A percentile compares a stretch with the other conserved stretches of the same genome.
These are phyloP conservation scores for Pipistrellus pygmaeus DNA, from an alignment of 2,797 vertebrate genomes.

Conservation along the genomic window DNA sequence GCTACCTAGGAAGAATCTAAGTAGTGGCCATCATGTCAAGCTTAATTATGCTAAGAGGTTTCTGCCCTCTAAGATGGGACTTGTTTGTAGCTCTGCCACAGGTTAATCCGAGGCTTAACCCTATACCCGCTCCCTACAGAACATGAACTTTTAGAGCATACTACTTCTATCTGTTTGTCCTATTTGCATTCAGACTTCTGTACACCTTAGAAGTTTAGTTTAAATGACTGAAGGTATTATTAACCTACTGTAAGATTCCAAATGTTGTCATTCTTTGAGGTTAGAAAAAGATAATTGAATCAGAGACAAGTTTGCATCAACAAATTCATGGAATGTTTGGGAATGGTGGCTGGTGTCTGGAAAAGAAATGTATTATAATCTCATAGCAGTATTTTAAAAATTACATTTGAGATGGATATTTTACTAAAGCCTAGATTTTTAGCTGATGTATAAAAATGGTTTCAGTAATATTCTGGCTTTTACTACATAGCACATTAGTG, in stretches of 20 bases:
- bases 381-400: neutral
- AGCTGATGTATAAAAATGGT: neutral
- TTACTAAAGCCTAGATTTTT: slow-evolving; percentile 20
- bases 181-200: neutral
- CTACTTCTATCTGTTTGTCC: neutral
- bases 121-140: too few species aligned
- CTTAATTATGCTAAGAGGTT: too few species aligned
- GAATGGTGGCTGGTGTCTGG: neutral
- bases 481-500: neutral
- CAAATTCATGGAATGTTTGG: neutral
- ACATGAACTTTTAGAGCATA: neutral
- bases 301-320: neutral
- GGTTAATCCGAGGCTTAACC: too few species aligned
- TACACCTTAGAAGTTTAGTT: neutral
- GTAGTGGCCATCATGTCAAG: too few species aligned
- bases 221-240: neutral
- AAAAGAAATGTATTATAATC: neutral
- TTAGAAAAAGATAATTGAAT: slow-evolving; percentile 53
- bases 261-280: neutral
- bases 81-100: too few species aligned
- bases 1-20: too few species aligned
- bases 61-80: too few species aligned
- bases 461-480: slow-evolving; percentile 49
- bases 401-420: slow-evolving; percentile 61
- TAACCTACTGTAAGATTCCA: neutral